Conservation (phyloP, 2,113 vertebrate genomes). For the Stercorarius parasiticus region DNA sequence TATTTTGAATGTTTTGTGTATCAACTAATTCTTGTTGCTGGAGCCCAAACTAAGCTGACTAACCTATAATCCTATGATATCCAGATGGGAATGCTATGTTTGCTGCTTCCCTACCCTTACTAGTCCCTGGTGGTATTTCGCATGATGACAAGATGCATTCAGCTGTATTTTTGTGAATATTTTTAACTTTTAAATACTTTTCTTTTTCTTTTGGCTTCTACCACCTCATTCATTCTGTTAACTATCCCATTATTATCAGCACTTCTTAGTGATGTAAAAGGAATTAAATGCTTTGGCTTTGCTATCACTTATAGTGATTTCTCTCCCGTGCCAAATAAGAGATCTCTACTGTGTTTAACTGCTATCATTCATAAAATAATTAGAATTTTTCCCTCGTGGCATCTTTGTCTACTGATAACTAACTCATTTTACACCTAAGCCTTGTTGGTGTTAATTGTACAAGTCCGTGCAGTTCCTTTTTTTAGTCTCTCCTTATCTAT, state of each 20-base stretch:
- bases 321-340: neutral
- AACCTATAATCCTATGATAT: neutral
- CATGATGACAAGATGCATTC: neutral
- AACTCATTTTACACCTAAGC: neutral
- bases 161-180: neutral
- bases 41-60: neutral
- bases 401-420: neutral
- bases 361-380: neutral
- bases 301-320: neutral
- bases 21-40: neutral
- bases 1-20: neutral
- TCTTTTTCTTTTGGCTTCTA: neutral
- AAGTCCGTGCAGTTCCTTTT: accelerated
- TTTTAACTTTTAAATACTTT: neutral
- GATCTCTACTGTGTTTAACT: neutral
- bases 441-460: neutral
- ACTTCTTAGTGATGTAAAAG: neutral
- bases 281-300: neutral
- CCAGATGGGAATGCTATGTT: neutral
- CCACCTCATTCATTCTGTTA: neutral
- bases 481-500: neutral
- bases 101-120: neutral
- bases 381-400: neutral
- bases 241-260: neutral
- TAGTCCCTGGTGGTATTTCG: neutral